phyloP scores from a whole-genome alignment of 2,113 vertebrate genomes.

The Perca schrenkii region DNA sequence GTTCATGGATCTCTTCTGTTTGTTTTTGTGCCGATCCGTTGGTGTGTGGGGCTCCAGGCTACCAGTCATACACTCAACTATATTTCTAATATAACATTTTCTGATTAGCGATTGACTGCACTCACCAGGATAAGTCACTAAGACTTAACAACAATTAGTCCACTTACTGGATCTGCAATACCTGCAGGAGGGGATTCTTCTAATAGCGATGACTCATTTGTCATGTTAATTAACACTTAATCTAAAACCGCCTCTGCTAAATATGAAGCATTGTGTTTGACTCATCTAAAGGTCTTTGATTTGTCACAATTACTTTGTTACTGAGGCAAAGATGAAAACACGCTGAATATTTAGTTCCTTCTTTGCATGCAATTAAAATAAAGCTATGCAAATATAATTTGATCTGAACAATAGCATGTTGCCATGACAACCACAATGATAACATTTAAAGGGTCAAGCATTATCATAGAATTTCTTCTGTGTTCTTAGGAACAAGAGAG shows the following conservation, averaged over 20 bases:
- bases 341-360: not conserved
- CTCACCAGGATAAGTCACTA: not conserved
- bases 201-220: not conserved
- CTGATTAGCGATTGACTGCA: not conserved
- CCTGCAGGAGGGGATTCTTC: not conserved
- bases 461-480: not conserved
- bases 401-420: not conserved
- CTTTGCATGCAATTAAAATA: not conserved
- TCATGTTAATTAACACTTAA: not conserved
- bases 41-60: not conserved
- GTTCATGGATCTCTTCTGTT: not conserved
- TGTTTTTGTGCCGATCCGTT: not conserved
- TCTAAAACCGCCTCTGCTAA: not conserved
- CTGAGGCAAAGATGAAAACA: not conserved
- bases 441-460: not conserved
- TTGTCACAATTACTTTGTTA: not conserved
- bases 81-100: not conserved
- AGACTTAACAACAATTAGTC: too few species aligned
- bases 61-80: not conserved
- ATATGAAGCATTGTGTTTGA: not conserved
- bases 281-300: slow-evolving; percentile 1
- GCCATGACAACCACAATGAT: not conserved
- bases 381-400: not conserved
- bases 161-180: not conserved
- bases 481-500: not conserved